A percentile compares a stretch with the other conserved stretches of the same genome.
Evolutionary conservation across 1,140 invertebrate species (phyloP).

Genomic region (Cydia splendana): DNA sequence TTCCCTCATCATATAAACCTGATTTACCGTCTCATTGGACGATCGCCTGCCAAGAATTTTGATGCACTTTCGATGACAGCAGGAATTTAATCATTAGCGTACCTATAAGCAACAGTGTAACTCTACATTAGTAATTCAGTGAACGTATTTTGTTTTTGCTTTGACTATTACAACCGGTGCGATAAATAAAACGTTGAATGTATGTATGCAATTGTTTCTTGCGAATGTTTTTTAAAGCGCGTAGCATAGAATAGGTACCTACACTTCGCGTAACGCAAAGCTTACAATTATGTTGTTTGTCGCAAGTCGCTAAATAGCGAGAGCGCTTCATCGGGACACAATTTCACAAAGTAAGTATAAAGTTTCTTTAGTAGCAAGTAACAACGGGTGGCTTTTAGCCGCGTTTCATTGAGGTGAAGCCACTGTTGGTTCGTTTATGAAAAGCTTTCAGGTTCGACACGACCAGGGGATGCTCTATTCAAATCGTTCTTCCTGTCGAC

Average conservation of each 20-base stretch:
- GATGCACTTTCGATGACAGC: conserved; percentile 30
- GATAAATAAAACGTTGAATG: neutral
- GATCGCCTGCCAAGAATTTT: conserved; percentile 23
- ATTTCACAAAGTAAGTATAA: conserved; percentile 56
- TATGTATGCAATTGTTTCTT: neutral
- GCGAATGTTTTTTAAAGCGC: neutral
- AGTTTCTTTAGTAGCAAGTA: conserved; percentile 56
- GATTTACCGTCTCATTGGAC: neutral
- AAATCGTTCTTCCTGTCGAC: conserved; percentile 63
- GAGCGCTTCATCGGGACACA: conserved; percentile 42
- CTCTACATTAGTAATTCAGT: conserved; percentile 7
- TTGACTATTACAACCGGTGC: conserved; percentile 9
- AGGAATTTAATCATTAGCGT: conserved; percentile 24
- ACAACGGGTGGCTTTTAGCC: conserved; percentile 65
- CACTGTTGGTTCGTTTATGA: conserved; percentile 63
- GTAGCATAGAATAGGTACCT: neutral
- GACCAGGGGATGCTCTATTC: conserved; percentile 65
- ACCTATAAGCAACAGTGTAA: neutral
- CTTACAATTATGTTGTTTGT: conserved; percentile 35
- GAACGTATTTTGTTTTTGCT: conserved; percentile 17
- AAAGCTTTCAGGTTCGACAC: conserved; percentile 72
- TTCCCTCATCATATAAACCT: conserved; percentile 13
- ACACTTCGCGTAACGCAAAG: conserved; percentile 8
- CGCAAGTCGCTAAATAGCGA: conserved; percentile 42
- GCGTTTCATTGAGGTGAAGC: conserved; percentile 59